Evolutionary conservation across 2,888 invertebrate genomes (phyloP).

Genomic region (Drosophila anomalipes): DNA sequence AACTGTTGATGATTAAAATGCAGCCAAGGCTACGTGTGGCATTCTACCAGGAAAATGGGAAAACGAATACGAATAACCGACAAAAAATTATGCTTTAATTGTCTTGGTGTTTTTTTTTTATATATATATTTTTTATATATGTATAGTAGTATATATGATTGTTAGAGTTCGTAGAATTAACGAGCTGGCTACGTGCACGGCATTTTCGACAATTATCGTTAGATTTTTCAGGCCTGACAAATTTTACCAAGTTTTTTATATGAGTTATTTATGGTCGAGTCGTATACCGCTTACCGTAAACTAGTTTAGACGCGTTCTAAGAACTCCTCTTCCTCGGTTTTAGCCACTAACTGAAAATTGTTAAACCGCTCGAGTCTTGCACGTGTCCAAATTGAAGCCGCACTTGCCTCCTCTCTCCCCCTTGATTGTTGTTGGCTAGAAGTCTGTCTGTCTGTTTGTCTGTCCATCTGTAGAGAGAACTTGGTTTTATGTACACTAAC

Average conservation of each 20-base stretch:
- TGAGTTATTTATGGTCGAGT: slow-evolving; percentile 10
- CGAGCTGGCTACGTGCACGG: slow-evolving; percentile 72
- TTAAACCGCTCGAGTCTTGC: slow-evolving; percentile 47
- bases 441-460: not conserved
- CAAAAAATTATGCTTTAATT: slow-evolving; percentile 63
- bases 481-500: slow-evolving; percentile 51
- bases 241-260: slow-evolving; percentile 32
- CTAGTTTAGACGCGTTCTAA: slow-evolving; percentile 68
- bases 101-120: slow-evolving; percentile 53
- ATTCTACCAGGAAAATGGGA: slow-evolving; percentile 41
- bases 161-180: slow-evolving; percentile 72
- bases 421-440: slow-evolving; percentile 8
- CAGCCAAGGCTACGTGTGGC: slow-evolving; percentile 78
- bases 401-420: slow-evolving; percentile 33
- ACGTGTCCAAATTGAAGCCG: slow-evolving; percentile 77
- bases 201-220: slow-evolving; percentile 55
- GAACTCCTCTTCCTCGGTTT: slow-evolving; percentile 36
- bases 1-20: slow-evolving; percentile 70
- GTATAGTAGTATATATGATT: slow-evolving; percentile 55
- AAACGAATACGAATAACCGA: not conserved
- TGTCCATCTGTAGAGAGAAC: slow-evolving; percentile 10
- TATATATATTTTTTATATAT: not conserved
- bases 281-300: slow-evolving; percentile 50
- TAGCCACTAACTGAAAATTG: slow-evolving; percentile 62
- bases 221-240: slow-evolving; percentile 52